Evolutionary conservation across 1,140 invertebrate genomes (phyloP).

Genomic region (Arion vulgaris): DNA sequence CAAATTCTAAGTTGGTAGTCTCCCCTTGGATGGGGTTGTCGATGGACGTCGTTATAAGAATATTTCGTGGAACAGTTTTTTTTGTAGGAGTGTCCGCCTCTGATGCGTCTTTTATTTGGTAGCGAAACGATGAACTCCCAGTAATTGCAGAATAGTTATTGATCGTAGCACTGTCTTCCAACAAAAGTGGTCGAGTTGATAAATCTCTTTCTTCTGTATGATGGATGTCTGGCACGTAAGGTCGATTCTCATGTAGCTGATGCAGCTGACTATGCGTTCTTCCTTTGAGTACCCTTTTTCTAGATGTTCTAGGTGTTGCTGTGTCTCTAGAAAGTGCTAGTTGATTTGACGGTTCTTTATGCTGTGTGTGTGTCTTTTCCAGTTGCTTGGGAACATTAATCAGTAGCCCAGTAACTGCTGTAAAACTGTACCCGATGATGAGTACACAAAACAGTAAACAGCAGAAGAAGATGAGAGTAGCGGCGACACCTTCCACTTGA

Average conservation of each 20-base stretch:
- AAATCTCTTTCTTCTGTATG: constrained; percentile 15
- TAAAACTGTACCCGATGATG: neutral
- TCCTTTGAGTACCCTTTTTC: neutral
- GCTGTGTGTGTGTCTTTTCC: neutral
- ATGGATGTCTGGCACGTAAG: constrained; percentile 6
- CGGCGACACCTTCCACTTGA: constrained; percentile 25
- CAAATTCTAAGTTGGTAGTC: neutral
- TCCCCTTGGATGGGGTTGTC: neutral
- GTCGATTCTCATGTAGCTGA: neutral
- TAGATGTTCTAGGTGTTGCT: neutral
- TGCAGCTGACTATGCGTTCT: neutral
- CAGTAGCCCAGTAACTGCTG: neutral
- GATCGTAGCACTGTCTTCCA: constrained; percentile 3
- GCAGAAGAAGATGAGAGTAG: constrained; percentile 11
- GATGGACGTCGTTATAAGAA: neutral
- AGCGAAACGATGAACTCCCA: neutral
- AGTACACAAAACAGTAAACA: neutral
- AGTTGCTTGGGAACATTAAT: neutral
- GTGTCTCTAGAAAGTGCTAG: neutral
- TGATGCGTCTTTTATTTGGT: neutral
- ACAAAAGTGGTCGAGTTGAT: neutral
- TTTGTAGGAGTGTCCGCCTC: neutral
- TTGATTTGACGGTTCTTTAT: neutral
- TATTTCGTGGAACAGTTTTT: neutral
- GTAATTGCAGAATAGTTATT: neutral